Percentiles rank a stretch among this genome's conserved stretches.
These are phyloP conservation scores for Meles meles DNA, from an alignment of 2,113 vertebrate species.

Conservation along the genomic window DNA sequence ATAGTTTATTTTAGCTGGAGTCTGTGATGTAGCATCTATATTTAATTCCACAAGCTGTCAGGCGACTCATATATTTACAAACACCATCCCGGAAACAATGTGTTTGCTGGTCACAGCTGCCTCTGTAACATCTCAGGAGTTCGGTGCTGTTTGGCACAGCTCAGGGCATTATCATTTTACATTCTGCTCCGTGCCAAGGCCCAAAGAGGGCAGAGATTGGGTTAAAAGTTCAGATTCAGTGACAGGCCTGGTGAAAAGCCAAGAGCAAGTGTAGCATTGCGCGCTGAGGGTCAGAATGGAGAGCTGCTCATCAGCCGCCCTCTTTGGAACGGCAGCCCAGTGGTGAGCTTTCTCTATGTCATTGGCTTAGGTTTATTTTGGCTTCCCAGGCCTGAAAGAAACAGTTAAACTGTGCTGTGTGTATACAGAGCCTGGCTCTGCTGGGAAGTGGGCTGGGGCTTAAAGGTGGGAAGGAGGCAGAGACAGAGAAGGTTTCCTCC, in stretches of 20 bases:
- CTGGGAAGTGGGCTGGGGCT: neutral
- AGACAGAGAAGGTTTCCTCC: neutral
- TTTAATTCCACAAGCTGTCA: constrained; percentile 75
- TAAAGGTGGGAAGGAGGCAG: neutral
- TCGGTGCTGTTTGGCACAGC: constrained; percentile 34
- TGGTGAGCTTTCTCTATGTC: neutral
- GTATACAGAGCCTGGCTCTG: neutral
- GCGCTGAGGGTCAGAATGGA: neutral
- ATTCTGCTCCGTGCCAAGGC: constrained; percentile 45
- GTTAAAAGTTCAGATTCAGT: constrained; percentile 53
- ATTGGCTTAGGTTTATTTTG: neutral
- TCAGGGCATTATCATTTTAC: constrained; percentile 51
- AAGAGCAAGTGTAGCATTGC: neutral
- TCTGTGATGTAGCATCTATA: constrained; percentile 75
- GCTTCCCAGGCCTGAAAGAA: neutral
- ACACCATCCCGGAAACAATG: constrained; percentile 74
- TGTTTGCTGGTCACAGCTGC: constrained; percentile 73
- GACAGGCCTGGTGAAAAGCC: constrained; percentile 46
- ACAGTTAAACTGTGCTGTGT: neutral
- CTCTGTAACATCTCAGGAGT: constrained; percentile 48
- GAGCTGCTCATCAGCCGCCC: neutral
- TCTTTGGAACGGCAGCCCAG: neutral
- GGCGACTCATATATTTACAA: constrained; percentile 75
- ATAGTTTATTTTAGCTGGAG: constrained; percentile 70
- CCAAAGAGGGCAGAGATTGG: neutral